Conservation (phyloP, 92 coral and sea anemone species). For the Galaxea fascicularis region DNA sequence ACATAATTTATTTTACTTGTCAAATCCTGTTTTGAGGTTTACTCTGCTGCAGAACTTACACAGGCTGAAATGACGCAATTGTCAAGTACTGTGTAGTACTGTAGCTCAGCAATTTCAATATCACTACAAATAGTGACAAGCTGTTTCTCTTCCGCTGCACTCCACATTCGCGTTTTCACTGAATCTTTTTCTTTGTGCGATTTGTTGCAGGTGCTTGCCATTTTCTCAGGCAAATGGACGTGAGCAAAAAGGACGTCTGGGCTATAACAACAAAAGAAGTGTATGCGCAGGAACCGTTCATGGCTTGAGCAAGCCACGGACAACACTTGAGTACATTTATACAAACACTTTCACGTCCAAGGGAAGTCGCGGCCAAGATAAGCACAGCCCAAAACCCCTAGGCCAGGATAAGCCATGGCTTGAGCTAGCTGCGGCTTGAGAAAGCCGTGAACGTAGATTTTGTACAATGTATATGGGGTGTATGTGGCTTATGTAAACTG, state of each 20-base stretch:
- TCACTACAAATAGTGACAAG: not conserved
- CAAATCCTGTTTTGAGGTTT: not conserved
- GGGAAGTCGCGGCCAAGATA: not conserved
- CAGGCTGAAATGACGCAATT: not conserved
- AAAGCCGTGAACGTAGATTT: not conserved
- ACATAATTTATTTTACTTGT: not conserved
- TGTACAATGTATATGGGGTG: not conserved
- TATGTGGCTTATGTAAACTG: not conserved
- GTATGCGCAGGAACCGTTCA: not conserved
- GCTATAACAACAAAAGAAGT: not conserved
- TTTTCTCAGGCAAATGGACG: no score
- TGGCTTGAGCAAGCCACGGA: not conserved
- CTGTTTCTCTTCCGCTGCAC: not conserved
- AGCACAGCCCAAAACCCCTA: not conserved
- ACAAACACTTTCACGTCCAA: not conserved
- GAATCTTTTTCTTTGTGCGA: no score
- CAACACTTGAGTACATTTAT: not conserved
- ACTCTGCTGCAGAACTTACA: not conserved
- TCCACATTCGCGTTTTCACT: not conserved
- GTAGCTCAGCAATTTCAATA: not conserved
- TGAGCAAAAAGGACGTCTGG: not conserved
- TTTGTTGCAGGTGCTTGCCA: not conserved
- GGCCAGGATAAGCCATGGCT: not conserved
- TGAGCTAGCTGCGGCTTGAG: not conserved
- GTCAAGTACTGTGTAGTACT: no score